Base-by-base conservation (phyloP, 2,113 vertebrate species). In the Microtus richardsoni region DNA sequence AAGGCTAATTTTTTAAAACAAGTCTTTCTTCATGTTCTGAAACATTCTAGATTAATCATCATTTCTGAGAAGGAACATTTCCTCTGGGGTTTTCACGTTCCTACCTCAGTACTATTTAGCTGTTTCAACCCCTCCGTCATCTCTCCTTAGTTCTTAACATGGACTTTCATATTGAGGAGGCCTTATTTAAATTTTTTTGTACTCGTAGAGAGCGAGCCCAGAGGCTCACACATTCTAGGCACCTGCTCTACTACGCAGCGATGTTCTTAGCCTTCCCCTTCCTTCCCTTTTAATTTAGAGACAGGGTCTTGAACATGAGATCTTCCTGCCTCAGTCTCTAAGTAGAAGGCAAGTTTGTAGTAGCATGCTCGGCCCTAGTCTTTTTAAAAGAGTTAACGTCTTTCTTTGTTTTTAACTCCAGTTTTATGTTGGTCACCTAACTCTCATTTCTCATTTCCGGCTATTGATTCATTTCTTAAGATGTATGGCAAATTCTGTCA, bases 1-100 rank as follows among this genome's bases (percentile, higher is more conserved):
- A 62, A 52, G 89, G 75, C 64, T 77, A 44, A 94, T 60, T 24
- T 4, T 60, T 19, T 82, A 92, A 54, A 36, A 84, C 5, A 75
- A 47, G 41, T 66, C 92, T 87, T 93, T 84, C 49, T 88, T 33
- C 30, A 60, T 26, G 30, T 64, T 75, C 58, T 93, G 54, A 89
- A 91, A 89, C 60, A 64, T 89, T 70, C 52, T 87, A 24, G 30
- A 66, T 26, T 75, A 47, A 62, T 68, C 33, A 88, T 87, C 92
- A 85, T 84, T 94, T 91, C n/a, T 91, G 47, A 90, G 68, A 93
- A 95, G 89, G 52, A 62, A 89, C 52, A 88, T 70, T 54, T 92
- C 71, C 82, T 92, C 47, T 49, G 41, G 26, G 58, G 52, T 89
- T 83, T 74, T 95, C 33, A 79, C 39, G 19, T 9, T 41, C 8